Conservation (phyloP, 2,888 invertebrate species). For the Plebejus anna region DNA sequence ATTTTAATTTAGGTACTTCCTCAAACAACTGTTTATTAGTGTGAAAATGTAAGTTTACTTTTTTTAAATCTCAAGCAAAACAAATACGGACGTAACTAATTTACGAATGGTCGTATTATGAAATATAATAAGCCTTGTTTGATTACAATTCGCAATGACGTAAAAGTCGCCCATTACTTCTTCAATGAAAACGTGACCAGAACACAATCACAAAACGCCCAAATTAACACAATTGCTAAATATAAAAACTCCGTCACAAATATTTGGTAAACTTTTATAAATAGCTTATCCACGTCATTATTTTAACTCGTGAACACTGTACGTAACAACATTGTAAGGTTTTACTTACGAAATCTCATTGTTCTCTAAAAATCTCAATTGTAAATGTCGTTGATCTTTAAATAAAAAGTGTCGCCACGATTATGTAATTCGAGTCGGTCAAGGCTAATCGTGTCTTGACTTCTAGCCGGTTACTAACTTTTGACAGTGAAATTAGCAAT, state of each 20-base stretch:
- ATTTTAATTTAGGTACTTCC: no score
- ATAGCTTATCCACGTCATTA: background rate
- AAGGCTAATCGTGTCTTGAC: conserved; percentile 25
- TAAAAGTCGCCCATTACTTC: background rate
- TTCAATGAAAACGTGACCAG: background rate
- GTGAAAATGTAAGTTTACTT: no score
- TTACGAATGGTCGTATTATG: no score
- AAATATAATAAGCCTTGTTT: background rate
- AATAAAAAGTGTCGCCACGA: conserved; percentile 29
- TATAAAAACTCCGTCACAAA: background rate
- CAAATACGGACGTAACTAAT: no score
- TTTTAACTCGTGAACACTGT: background rate
- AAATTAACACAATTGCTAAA: background rate
- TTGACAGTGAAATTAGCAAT: conserved; percentile 9
- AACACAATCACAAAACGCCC: background rate
- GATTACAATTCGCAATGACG: background rate
- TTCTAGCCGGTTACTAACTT: background rate
- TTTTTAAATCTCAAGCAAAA: no score
- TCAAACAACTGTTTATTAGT: no score
- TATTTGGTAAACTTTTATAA: background rate
- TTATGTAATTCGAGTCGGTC: conserved; percentile 31
- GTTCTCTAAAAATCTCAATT: conserved; percentile 23
- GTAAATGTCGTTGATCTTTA: conserved; percentile 27
- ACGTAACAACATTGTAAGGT: background rate
- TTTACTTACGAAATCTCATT: conserved; percentile 21